These are phyloP conservation scores for Macrostomum lignano DNA, from an alignment of 1,140 invertebrate species.

Conservation along the genomic window DNA sequence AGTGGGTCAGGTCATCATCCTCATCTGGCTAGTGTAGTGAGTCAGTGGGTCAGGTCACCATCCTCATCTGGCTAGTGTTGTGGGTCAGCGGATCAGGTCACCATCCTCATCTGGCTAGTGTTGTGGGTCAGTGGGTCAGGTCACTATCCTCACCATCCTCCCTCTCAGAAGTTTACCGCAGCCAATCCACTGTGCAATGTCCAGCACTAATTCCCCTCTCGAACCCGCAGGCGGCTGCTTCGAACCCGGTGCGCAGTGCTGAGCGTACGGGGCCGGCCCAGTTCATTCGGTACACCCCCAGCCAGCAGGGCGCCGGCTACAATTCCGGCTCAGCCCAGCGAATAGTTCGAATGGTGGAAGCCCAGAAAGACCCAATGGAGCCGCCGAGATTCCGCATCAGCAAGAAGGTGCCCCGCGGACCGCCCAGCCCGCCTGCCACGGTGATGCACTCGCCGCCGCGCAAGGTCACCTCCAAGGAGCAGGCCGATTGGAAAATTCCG, in stretches of 20 bases:
- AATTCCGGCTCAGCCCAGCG: constrained; percentile 89
- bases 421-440: constrained; percentile 80
- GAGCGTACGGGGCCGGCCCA: constrained; percentile 67
- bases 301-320: constrained; percentile 69
- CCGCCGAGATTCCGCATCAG: constrained; percentile 57
- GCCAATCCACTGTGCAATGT: no score
- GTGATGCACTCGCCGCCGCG: constrained; percentile 88
- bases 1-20: no score
- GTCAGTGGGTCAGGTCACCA: no score
- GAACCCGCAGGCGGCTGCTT: no score
- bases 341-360: constrained; percentile 79
- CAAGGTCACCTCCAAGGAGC: constrained; percentile 75
- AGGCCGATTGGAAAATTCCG: constrained; percentile 98
- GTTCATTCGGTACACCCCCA: constrained; percentile 78
- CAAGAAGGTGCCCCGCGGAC: constrained; percentile 59
- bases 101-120: no score
- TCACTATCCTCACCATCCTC: no score
- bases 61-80: no score
- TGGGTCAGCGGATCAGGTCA: no score
- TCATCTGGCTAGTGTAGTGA: no score
- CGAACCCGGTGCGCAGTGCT: constrained; percentile 62
- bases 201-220: no score
- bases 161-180: no score
- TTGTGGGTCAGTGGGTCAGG: no score
- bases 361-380: constrained; percentile 86